phyloP scores from a whole-genome alignment of 2,113 vertebrate genomes.

The Nesoenas mayeri region DNA sequence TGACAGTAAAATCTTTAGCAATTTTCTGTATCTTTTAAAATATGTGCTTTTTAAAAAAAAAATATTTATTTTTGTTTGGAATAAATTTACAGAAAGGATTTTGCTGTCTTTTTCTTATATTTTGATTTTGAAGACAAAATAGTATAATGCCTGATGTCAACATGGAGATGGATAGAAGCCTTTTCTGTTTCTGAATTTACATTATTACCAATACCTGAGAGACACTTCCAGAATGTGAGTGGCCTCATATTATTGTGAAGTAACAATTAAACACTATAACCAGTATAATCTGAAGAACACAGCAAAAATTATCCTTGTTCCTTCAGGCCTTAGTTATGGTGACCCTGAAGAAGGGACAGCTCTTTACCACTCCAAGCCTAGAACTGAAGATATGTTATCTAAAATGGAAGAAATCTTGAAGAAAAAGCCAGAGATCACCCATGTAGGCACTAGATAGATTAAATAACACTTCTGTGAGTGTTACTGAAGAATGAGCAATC shows the following conservation, averaged over 20 bases:
- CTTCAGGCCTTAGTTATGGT: background rate
- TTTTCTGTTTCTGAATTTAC: background rate
- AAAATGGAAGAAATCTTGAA: background rate
- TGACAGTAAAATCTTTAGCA: background rate
- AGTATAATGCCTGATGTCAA: background rate
- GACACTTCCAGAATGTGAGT: background rate
- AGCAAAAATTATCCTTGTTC: background rate
- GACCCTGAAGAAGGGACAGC: background rate
- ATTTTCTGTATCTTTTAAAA: background rate
- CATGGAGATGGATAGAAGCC: background rate
- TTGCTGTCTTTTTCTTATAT: background rate
- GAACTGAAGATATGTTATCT: background rate
- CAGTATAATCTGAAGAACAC: background rate
- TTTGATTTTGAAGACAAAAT: background rate
- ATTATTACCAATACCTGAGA: background rate
- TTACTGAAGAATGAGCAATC: background rate
- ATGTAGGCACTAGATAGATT: background rate
- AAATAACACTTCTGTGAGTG: background rate
- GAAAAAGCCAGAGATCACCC: background rate
- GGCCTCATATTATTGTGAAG: background rate
- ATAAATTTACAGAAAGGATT: background rate
- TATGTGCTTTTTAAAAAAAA: no score
- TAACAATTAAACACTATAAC: background rate
- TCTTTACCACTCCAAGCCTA: background rate
- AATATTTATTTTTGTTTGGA: background rate